Percentiles rank a stretch among this genome's conserved stretches.
These are phyloP conservation scores for Macrosiphum euphorbiae DNA, from an alignment of 2,888 invertebrate genomes.

Conservation along the genomic window DNA sequence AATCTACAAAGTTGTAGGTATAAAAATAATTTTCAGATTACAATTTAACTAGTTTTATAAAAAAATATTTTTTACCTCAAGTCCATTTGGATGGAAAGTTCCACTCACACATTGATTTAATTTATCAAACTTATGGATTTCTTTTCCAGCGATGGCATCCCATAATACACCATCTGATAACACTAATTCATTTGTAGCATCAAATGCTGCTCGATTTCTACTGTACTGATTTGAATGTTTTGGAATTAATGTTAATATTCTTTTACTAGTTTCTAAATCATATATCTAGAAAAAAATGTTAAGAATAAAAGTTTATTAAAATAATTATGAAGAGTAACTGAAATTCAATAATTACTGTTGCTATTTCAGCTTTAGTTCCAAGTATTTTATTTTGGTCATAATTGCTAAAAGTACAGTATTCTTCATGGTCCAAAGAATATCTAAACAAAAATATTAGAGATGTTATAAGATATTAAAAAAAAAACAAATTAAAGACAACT, in stretches of 20 bases:
- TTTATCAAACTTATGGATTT: slow-evolving; percentile 98
- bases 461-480: slow-evolving; percentile 30
- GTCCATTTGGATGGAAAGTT: slow-evolving; percentile 95
- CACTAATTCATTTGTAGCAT: slow-evolving; percentile 93
- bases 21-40: background rate
- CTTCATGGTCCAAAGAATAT: slow-evolving; percentile 84
- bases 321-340: background rate
- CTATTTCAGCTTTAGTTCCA: slow-evolving; percentile 87
- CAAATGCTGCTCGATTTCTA: slow-evolving; percentile 94
- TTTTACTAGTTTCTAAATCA: slow-evolving; percentile 86
- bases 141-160: slow-evolving; percentile 88
- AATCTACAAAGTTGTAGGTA: slow-evolving; percentile 73
- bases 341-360: slow-evolving; percentile 75
- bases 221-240: slow-evolving; percentile 92
- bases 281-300: slow-evolving; percentile 77
- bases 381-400: slow-evolving; percentile 86
- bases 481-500: slow-evolving; percentile 66
- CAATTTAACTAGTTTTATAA: background rate
- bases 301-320: slow-evolving; percentile 9
- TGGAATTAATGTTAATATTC: slow-evolving; percentile 82
- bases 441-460: slow-evolving; percentile 71
- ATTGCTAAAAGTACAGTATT: slow-evolving; percentile 93
- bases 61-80: slow-evolving; percentile 77
- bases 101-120: slow-evolving; percentile 95
- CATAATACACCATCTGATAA: slow-evolving; percentile 95